Evolutionary conservation across 2,888 invertebrate genomes (phyloP).

Genomic region (Argyra leucocephala): DNA sequence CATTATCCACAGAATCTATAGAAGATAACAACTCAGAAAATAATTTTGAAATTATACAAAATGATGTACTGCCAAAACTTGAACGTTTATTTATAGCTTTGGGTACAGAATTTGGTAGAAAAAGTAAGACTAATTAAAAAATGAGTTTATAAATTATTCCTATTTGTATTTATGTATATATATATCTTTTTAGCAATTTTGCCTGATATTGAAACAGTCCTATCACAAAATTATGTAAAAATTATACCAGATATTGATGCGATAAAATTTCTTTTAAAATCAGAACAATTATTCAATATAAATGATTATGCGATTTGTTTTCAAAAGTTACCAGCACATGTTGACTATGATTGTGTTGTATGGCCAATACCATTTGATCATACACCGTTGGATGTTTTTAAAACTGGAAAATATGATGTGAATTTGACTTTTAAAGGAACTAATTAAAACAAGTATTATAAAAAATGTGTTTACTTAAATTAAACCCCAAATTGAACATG

Average conservation of each 20-base stretch:
- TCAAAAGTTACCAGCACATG: background rate
- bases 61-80: background rate
- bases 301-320: background rate
- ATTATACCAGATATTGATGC: background rate
- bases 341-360: constrained; percentile 30
- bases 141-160: no score
- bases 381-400: constrained; percentile 31
- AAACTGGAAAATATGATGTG: constrained; percentile 33
- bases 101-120: background rate
- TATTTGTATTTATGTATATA: no score
- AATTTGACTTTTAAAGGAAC: constrained; percentile 31
- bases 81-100: background rate
- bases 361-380: constrained; percentile 36
- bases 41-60: background rate
- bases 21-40: background rate
- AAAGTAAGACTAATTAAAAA: background rate
- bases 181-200: background rate
- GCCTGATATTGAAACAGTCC: background rate
- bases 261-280: background rate
- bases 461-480: no score
- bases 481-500: no score
- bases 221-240: background rate
- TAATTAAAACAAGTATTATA: no score
- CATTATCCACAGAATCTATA: background rate
- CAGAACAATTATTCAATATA: background rate